phyloP scores from a whole-genome alignment of 1,140 invertebrate genomes.

The Agrilus planipennis region DNA sequence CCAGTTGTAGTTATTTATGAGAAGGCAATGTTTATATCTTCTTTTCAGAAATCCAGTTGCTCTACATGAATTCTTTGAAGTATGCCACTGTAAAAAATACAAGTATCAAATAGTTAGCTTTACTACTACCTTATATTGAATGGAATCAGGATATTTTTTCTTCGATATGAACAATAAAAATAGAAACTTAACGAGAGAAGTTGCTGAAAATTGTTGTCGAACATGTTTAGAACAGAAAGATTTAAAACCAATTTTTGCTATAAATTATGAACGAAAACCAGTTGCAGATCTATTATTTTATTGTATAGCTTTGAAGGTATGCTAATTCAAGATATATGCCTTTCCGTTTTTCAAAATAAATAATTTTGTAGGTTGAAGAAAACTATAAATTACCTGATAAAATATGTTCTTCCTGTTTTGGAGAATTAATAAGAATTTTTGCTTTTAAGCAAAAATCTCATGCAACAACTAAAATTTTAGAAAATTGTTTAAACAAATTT shows the following conservation, averaged over 20 bases:
- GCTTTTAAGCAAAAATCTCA: slow-evolving; percentile 6
- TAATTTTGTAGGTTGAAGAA: slow-evolving; percentile 10
- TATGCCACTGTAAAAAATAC: too few species aligned
- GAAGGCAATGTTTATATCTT: too few species aligned
- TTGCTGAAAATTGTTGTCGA: too few species aligned
- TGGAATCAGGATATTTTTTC: too few species aligned
- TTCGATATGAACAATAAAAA: too few species aligned
- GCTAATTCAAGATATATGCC: slow-evolving; percentile 1
- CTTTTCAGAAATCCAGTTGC: too few species aligned
- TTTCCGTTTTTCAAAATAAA: not conserved
- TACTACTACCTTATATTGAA: too few species aligned
- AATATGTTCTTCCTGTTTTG: slow-evolving; percentile 16
- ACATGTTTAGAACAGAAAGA: slow-evolving; percentile 13
- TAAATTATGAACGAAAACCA: slow-evolving; percentile 4
- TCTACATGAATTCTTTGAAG: too few species aligned
- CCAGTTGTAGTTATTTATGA: too few species aligned
- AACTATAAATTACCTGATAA: slow-evolving; percentile 15
- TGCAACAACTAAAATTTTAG: slow-evolving; percentile 2
- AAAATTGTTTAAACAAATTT: not conserved
- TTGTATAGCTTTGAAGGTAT: slow-evolving; percentile 8
- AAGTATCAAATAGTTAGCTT: too few species aligned
- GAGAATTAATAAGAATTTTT: slow-evolving; percentile 11
- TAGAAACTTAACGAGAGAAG: too few species aligned
- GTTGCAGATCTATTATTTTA: slow-evolving; percentile 7
- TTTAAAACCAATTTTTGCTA: slow-evolving; percentile 11